Conservation (phyloP, 2,888 invertebrate species). For the Synanthedon formicaeformis region DNA sequence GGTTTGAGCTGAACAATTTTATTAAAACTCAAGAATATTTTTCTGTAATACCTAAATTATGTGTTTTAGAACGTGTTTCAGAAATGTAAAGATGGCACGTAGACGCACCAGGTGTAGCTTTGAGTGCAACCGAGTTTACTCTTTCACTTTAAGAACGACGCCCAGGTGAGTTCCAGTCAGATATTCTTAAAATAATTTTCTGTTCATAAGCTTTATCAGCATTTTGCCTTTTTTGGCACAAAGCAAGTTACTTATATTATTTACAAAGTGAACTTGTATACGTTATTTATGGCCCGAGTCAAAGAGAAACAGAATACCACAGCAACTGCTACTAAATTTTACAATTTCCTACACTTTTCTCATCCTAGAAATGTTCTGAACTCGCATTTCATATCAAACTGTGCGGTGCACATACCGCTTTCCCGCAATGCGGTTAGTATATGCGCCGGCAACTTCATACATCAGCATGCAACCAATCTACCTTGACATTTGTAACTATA, state of each 20-base stretch:
- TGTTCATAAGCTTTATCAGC: no score
- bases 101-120: slow-evolving; percentile 19
- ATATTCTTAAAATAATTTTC: background rate
- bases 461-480: slow-evolving; percentile 13
- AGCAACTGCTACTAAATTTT: no score
- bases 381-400: slow-evolving; percentile 3
- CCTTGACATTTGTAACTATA: slow-evolving; percentile 12
- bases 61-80: slow-evolving; percentile 29
- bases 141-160: slow-evolving; percentile 20
- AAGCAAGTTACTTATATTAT: no score
- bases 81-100: slow-evolving; percentile 24
- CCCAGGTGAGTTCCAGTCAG: slow-evolving; percentile 16
- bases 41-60: no score
- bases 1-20: no score
- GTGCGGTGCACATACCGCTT: slow-evolving; percentile 2
- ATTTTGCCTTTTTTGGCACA: no score
- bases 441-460: slow-evolving; percentile 19
- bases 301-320: no score
- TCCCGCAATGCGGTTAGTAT: slow-evolving; percentile 28
- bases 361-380: background rate
- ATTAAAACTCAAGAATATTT: no score
- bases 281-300: no score
- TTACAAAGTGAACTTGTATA: no score
- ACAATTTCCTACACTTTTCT: no score
- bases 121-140: slow-evolving; percentile 28